Conservation (phyloP, 1,140 invertebrate genomes). For the Wasmannia auropunctata region DNA sequence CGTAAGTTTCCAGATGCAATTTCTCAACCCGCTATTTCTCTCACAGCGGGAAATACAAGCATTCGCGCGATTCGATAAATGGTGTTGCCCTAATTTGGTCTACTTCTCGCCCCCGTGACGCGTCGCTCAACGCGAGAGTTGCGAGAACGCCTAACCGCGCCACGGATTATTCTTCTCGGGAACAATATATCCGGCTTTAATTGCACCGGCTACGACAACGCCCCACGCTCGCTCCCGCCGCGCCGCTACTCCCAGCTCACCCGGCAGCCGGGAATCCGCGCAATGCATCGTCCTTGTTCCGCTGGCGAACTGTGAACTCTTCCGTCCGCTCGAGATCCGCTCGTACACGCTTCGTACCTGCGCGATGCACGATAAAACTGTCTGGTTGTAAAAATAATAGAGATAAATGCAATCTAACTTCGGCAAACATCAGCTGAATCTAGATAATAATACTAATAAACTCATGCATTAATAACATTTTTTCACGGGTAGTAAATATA, state of each 20-base stretch:
- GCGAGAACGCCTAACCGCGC: constrained; percentile 25
- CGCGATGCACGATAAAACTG: constrained; percentile 60
- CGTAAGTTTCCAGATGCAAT: constrained; percentile 55
- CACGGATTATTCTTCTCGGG: constrained; percentile 64
- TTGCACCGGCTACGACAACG: constrained; percentile 58
- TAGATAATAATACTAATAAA: background rate
- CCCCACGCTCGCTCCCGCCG: constrained; percentile 44
- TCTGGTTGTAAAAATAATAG: constrained; percentile 42
- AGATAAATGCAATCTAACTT: constrained; percentile 27
- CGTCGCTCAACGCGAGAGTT: constrained; percentile 18
- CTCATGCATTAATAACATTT: constrained; percentile 1
- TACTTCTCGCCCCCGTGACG: constrained; percentile 15
- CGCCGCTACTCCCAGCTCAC: no score
- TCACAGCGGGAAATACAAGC: constrained; percentile 9
- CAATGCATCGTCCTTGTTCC: constrained; percentile 59
- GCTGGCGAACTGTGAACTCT: constrained; percentile 55
- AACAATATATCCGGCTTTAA: constrained; percentile 71
- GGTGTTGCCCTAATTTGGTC: constrained; percentile 48
- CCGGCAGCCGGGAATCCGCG: constrained; percentile 64
- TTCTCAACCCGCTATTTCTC: constrained; percentile 35
- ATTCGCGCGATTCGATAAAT: constrained; percentile 48
- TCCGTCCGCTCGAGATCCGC: constrained; percentile 5
- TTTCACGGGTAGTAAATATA: background rate
- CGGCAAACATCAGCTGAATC: background rate
- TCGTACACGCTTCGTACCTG: background rate